Percentiles rank a stretch among this genome's conserved stretches.
phyloP scores from a whole-genome alignment of 2,888 invertebrate genomes.

The Sialis lutaria region DNA sequence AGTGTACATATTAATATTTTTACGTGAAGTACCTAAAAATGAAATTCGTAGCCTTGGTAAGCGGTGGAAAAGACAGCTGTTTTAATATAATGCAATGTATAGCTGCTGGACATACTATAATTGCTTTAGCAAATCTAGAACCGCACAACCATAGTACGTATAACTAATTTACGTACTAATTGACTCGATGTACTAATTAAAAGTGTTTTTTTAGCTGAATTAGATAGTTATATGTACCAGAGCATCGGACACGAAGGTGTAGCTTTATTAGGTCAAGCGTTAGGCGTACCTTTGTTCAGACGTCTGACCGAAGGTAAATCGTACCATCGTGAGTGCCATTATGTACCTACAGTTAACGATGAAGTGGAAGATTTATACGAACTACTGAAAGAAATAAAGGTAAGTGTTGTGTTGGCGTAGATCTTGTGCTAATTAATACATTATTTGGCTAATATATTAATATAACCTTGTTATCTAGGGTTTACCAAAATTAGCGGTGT shows the following conservation, averaged over 20 bases:
- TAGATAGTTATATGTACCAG: conserved; percentile 99
- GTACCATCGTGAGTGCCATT: conserved; percentile 58
- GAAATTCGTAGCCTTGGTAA: conserved; percentile 78
- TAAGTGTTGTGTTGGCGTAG: conserved; percentile 16
- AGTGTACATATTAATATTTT: too few species aligned
- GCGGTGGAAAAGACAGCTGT: conserved; percentile 99
- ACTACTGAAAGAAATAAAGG: conserved; percentile 62
- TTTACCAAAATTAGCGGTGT: too few species aligned
- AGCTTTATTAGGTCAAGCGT: conserved; percentile 79
- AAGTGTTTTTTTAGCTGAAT: conserved; percentile 45
- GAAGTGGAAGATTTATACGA: conserved; percentile 95
- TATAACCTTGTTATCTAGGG: too few species aligned
- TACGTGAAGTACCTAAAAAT: conserved; percentile 29
- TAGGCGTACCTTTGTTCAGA: conserved; percentile 81
- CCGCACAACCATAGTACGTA: conserved; percentile 61
- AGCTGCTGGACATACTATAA: conserved; percentile 85
- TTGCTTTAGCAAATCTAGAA: conserved; percentile 89
- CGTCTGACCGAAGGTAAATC: conserved; percentile 71
- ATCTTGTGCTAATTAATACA: too few species aligned
- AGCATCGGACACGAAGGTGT: conserved; percentile 95
- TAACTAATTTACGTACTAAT: neutral
- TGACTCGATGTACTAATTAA: neutral
- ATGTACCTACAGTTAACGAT: conserved; percentile 67
- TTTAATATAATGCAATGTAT: conserved; percentile 98
- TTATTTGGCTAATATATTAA: too few species aligned